Percentiles rank a stretch among this genome's conserved stretches.
These are phyloP conservation scores for Scaptomyza polygonia DNA, from an alignment of 2,888 invertebrate genomes.

Conservation along the genomic window DNA sequence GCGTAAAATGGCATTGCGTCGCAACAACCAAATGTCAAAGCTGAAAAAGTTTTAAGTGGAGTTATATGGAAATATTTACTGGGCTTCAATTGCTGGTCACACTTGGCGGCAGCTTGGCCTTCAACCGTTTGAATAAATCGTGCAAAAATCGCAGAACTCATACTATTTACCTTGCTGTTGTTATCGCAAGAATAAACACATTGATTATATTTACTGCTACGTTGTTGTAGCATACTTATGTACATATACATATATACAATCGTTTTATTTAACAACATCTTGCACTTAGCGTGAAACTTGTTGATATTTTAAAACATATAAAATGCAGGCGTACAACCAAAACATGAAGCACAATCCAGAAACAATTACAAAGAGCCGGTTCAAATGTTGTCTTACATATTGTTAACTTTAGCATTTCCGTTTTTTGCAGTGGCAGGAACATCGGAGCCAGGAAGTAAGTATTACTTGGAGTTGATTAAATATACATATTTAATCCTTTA, in stretches of 20 bases:
- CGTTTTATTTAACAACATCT: slow-evolving; percentile 34
- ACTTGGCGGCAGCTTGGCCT: slow-evolving; percentile 28
- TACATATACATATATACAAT: slow-evolving; percentile 15
- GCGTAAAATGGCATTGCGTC: slow-evolving; percentile 87
- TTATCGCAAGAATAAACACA: slow-evolving; percentile 56
- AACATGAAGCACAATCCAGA: slow-evolving; percentile 1
- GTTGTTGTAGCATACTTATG: slow-evolving; percentile 54
- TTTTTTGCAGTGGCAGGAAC: slow-evolving; percentile 18
- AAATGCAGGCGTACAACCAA: slow-evolving; percentile 13
- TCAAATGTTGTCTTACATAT: slow-evolving; percentile 27
- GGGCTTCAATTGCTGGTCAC: slow-evolving; percentile 25
- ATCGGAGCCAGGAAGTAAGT: slow-evolving; percentile 32
- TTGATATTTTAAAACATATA: slow-evolving; percentile 38
- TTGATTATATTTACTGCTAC: slow-evolving; percentile 52
- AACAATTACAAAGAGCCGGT: background rate
- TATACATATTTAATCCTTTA: background rate
- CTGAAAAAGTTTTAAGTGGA: slow-evolving; percentile 86
- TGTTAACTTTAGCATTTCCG: slow-evolving; percentile 3
- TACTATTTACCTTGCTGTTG: slow-evolving; percentile 50
- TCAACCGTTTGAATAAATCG: slow-evolving; percentile 46
- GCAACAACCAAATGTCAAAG: slow-evolving; percentile 87
- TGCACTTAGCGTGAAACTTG: slow-evolving; percentile 49
- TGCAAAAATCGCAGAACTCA: slow-evolving; percentile 16
- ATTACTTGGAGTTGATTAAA: no score
- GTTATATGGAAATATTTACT: slow-evolving; percentile 7